A percentile compares a stretch with the other conserved stretches of the same genome.
These are phyloP conservation scores for Drosophila grimshawi DNA, from an alignment of 1,140 invertebrate species.

Conservation along the genomic window DNA sequence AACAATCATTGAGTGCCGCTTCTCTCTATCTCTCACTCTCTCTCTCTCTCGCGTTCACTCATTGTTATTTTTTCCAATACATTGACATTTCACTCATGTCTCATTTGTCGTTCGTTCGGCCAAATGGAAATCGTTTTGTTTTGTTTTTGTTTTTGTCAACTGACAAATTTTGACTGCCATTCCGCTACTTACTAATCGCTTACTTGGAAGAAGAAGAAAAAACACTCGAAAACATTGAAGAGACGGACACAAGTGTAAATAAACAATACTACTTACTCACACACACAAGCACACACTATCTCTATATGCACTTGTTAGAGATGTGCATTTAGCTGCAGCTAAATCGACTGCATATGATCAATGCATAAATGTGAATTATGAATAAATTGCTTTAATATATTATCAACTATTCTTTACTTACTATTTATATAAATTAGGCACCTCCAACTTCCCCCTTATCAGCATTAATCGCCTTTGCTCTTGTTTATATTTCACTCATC, in stretches of 20 bases:
- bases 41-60: background rate
- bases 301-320: constrained; percentile 27
- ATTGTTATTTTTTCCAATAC: constrained; percentile 66
- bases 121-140: constrained; percentile 80
- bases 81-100: constrained; percentile 69
- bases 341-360: background rate
- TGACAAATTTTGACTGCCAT: constrained; percentile 70
- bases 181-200: constrained; percentile 60
- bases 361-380: background rate
- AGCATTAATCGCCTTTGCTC: background rate
- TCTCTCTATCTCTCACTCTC: background rate
- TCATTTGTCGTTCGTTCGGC: constrained; percentile 62
- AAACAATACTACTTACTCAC: constrained; percentile 47
- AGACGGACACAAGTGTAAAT: constrained; percentile 42
- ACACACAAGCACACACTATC: constrained; percentile 2
- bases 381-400: no score
- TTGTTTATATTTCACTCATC: constrained; percentile 8
- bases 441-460: no score
- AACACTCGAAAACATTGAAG: constrained; percentile 31
- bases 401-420: no score
- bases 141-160: constrained; percentile 65
- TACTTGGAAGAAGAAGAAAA: constrained; percentile 55
- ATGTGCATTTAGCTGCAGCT: constrained; percentile 18
- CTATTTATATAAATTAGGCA: no score
- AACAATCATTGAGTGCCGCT: constrained; percentile 72